phyloP scores from a whole-genome alignment of 2,888 invertebrate species.

The Tachystola acroxantha region DNA sequence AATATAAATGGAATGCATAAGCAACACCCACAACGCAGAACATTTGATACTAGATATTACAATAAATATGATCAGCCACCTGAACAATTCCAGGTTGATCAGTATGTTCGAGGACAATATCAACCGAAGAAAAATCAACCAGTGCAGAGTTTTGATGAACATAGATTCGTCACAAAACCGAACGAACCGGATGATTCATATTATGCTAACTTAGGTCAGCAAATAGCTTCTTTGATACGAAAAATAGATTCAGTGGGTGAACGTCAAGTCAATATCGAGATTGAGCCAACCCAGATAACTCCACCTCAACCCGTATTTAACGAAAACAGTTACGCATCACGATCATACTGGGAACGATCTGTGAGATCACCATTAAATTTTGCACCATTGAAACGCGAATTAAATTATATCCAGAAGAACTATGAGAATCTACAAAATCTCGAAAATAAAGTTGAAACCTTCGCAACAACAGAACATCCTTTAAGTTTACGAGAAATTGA shows the following conservation, averaged over 20 bases:
- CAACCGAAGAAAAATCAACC: background rate
- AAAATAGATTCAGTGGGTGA: conserved; percentile 37
- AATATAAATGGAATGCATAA: background rate
- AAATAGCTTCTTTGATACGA: conserved; percentile 60
- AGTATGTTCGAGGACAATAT: background rate
- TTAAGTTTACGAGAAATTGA: conserved; percentile 54
- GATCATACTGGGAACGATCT: conserved; percentile 61
- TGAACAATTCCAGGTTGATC: conserved; percentile 7
- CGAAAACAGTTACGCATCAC: conserved; percentile 38
- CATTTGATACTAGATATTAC: conserved; percentile 18
- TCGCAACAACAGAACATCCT: conserved; percentile 34
- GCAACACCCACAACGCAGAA: conserved; percentile 20
- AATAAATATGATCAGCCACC: conserved; percentile 1
- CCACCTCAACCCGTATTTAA: conserved; percentile 33
- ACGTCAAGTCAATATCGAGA: conserved; percentile 36
- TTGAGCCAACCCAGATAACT: conserved; percentile 23
- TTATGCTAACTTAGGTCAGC: conserved; percentile 54
- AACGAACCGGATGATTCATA: conserved; percentile 37
- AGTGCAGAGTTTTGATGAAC: background rate
- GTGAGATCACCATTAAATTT: conserved; percentile 49
- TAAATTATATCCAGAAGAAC: conserved; percentile 31
- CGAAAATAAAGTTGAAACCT: conserved; percentile 51
- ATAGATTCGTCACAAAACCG: conserved; percentile 8
- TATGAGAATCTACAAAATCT: conserved; percentile 51
- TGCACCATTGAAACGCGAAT: conserved; percentile 23